These are phyloP conservation scores for Sterna hirundo DNA, from an alignment of 2,113 vertebrate genomes.

Conservation along the genomic window DNA sequence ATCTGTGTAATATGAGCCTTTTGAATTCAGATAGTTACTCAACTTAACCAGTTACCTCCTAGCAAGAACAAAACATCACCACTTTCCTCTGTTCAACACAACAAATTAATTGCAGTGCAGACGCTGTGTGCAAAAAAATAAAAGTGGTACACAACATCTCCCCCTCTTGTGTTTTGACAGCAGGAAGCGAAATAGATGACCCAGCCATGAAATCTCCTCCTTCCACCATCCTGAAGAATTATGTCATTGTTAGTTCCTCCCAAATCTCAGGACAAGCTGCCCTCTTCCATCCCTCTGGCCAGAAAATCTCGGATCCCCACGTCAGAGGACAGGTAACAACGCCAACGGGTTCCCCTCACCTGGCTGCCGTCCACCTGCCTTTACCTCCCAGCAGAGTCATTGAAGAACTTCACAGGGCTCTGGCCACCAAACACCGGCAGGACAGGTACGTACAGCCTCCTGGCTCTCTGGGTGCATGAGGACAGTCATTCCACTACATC, in stretches of 20 bases:
- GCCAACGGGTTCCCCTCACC: constrained; percentile 88
- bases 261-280: constrained; percentile 79
- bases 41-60: neutral
- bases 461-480: neutral
- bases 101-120: neutral
- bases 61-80: neutral
- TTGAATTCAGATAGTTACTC: neutral
- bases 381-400: constrained; percentile 95
- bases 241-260: constrained; percentile 68
- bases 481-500: neutral
- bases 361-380: constrained; percentile 82
- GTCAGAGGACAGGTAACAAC: constrained; percentile 85
- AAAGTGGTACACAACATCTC: neutral
- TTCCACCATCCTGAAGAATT: constrained; percentile 79
- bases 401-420: constrained; percentile 92
- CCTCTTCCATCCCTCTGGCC: constrained; percentile 73
- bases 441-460: constrained; percentile 82
- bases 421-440: constrained; percentile 95
- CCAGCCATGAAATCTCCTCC: constrained; percentile 80
- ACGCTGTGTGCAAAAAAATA: neutral
- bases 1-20: neutral
- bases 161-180: neutral
- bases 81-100: neutral
- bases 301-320: constrained; percentile 70
- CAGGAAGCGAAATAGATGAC: constrained; percentile 66